These are phyloP conservation scores for Zaprionus bogoriensis DNA, from an alignment of 2,888 invertebrate species.

Conservation along the genomic window DNA sequence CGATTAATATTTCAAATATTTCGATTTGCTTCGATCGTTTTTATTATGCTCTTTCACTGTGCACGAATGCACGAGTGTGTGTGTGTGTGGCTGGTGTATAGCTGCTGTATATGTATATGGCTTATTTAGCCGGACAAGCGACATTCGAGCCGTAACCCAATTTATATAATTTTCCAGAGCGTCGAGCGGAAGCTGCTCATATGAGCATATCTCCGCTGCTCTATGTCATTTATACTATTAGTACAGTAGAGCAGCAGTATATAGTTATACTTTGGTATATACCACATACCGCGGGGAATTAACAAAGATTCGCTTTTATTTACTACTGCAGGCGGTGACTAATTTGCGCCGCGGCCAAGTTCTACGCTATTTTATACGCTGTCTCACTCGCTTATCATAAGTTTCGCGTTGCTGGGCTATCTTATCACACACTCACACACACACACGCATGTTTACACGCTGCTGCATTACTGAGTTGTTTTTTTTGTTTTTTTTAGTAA, in stretches of 20 bases:
- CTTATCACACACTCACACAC: conserved; percentile 28
- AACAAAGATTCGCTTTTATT: conserved; percentile 10
- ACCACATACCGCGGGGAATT: not conserved
- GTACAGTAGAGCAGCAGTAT: too few species aligned
- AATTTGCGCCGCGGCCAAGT: conserved; percentile 16
- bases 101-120: conserved; percentile 3
- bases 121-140: conserved; percentile 14
- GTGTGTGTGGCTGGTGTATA: conserved; percentile 15
- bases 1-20: conserved; percentile 41
- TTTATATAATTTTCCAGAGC: conserved; percentile 60
- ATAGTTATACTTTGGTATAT: not conserved
- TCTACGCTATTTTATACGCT: conserved; percentile 11
- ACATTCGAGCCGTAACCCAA: conserved; percentile 42
- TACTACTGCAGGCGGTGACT: conserved; percentile 28
- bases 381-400: conserved; percentile 32
- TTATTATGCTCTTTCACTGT: conserved; percentile 25
- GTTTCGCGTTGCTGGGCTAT: conserved; percentile 38
- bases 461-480: conserved; percentile 6
- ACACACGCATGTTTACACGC: not conserved
- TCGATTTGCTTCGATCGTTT: conserved; percentile 21
- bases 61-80: conserved; percentile 47
- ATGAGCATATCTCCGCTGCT: conserved; percentile 67
- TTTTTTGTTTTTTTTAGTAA: conserved; percentile 3
- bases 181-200: conserved; percentile 70
- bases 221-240: not conserved